These are phyloP conservation scores for Muraenolepis orangiensis DNA, from an alignment of 2,797 vertebrate genomes.

Conservation along the genomic window DNA sequence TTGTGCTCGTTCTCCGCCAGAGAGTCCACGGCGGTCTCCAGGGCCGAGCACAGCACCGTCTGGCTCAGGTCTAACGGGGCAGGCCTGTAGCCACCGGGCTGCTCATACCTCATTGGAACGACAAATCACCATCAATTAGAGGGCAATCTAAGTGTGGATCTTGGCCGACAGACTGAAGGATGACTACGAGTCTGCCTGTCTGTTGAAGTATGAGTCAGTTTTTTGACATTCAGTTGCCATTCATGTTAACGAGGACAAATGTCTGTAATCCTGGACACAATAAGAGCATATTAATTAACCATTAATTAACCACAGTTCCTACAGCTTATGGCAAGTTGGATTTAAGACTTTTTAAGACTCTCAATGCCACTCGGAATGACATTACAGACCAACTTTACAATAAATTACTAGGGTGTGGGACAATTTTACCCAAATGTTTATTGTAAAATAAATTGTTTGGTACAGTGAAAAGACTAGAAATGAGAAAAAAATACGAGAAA, in stretches of 20 bases:
- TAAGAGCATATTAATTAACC: too few species aligned
- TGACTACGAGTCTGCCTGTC: not conserved
- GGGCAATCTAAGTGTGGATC: not conserved
- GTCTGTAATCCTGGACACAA: too few species aligned
- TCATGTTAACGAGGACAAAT: not conserved
- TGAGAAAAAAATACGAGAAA: too few species aligned
- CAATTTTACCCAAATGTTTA: too few species aligned
- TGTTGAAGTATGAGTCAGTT: not conserved
- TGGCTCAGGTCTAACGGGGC: constrained; percentile 86
- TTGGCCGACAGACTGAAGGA: not conserved
- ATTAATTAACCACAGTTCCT: too few species aligned
- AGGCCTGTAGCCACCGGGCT: constrained; percentile 86
- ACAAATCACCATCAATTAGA: constrained; percentile 8
- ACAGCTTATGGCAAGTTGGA: too few species aligned
- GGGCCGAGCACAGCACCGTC: constrained; percentile 77
- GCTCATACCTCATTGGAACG: constrained; percentile 90
- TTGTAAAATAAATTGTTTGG: too few species aligned
- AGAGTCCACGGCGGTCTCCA: constrained; percentile 83
- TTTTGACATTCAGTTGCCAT: not conserved
- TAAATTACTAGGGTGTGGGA: too few species aligned
- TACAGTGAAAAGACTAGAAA: too few species aligned
- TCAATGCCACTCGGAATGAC: too few species aligned
- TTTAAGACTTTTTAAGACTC: too few species aligned
- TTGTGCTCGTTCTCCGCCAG: constrained; percentile 93
- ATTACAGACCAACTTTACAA: too few species aligned